Evolutionary conservation across 2,113 vertebrate species (phyloP).

Genomic region (Etheostoma spectabile): DNA sequence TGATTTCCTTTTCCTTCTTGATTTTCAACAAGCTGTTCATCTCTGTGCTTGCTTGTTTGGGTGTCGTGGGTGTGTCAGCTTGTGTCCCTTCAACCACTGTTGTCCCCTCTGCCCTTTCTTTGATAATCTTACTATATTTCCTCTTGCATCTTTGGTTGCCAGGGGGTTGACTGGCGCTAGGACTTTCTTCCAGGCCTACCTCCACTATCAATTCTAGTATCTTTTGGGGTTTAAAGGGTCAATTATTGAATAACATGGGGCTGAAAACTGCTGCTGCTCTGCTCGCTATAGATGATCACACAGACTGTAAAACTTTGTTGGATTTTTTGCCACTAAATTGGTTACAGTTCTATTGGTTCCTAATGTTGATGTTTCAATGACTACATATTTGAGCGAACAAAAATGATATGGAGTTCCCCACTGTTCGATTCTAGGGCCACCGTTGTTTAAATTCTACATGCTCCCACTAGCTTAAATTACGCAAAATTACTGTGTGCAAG

Average conservation of each 20-base stretch:
- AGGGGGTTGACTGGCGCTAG: not conserved
- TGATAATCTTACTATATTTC: conserved; percentile 7
- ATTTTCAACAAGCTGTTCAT: conserved; percentile 44
- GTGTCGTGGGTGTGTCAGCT: conserved; percentile 49
- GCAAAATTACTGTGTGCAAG: not conserved
- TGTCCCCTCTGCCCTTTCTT: conserved; percentile 25
- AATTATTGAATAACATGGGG: conserved; percentile 9
- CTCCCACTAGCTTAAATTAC: not conserved
- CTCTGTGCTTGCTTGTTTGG: conserved; percentile 61
- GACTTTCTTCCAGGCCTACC: not conserved
- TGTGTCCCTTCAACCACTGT: conserved; percentile 26
- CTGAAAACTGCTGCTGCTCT: conserved; percentile 42
- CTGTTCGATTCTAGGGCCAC: no score
- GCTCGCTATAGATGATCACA: conserved; percentile 8
- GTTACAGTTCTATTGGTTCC: no score
- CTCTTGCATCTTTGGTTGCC: conserved; percentile 14
- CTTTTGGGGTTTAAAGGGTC: conserved; percentile 16
- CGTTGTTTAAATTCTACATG: not conserved
- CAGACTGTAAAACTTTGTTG: conserved; percentile 4
- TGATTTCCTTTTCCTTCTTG: conserved; percentile 52
- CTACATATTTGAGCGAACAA: not conserved
- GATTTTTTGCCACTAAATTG: not conserved
- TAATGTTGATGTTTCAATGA: not conserved
- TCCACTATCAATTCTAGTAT: not conserved
- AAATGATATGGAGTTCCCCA: not conserved